Evolutionary conservation across 2,797 vertebrate genomes (phyloP).

Genomic region (Vireo griseus): DNA sequence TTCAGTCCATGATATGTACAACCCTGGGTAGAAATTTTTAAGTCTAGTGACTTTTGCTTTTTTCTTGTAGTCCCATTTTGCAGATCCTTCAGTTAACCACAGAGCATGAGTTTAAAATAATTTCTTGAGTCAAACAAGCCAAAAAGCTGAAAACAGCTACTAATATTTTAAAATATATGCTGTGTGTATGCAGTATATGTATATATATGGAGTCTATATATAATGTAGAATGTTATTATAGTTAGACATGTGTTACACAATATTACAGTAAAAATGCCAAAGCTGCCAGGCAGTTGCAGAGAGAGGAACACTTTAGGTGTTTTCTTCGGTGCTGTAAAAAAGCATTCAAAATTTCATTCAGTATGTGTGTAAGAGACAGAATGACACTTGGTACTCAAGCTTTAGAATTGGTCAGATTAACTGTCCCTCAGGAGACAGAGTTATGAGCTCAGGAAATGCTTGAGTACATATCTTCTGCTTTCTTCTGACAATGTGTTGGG

Average conservation of each 20-base stretch:
- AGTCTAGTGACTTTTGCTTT: background rate
- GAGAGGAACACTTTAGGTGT: background rate
- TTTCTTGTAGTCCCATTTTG: background rate
- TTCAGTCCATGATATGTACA: background rate
- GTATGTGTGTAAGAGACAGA: background rate
- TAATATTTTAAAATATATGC: background rate
- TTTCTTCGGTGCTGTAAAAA: background rate
- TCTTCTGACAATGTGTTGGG: background rate
- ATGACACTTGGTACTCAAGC: background rate
- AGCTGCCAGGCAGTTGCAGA: background rate
- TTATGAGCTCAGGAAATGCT: constrained; percentile 23
- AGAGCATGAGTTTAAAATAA: background rate
- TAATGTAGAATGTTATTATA: background rate
- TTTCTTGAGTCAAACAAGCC: background rate
- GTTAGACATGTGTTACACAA: background rate
- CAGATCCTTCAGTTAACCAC: background rate
- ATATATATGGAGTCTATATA: background rate
- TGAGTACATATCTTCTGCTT: constrained; percentile 9
- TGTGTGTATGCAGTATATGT: background rate
- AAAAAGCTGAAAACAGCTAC: background rate
- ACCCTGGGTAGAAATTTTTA: background rate
- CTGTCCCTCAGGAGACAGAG: background rate
- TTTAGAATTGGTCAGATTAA: background rate
- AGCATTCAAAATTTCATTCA: background rate
- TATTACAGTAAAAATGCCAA: background rate